Percentiles rank a stretch among this genome's conserved stretches.
These are phyloP conservation scores for Priocnemis perturbator DNA, from an alignment of 2,888 invertebrate genomes.

Conservation along the genomic window DNA sequence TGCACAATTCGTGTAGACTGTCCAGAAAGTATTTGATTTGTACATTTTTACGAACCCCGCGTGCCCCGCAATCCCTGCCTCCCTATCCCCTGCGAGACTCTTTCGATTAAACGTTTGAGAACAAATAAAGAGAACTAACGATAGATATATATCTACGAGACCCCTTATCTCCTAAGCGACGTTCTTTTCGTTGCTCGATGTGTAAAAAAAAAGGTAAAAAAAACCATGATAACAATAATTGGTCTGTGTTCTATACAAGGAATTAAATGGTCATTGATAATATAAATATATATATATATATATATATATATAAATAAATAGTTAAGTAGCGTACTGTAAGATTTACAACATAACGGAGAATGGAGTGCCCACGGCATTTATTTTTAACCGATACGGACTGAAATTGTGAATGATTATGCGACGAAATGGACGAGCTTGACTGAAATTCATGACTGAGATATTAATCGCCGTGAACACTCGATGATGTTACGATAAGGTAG, in stretches of 20 bases:
- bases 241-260: constrained; percentile 37
- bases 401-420: not conserved
- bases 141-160: constrained; percentile 12
- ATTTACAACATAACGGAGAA: not conserved
- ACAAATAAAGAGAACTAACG: constrained; percentile 4
- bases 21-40: not conserved
- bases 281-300: constrained; percentile 13
- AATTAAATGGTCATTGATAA: constrained; percentile 10
- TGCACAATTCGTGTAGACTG: too few species aligned
- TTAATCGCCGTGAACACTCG: constrained; percentile 25
- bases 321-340: constrained; percentile 12
- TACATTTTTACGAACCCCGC: not conserved
- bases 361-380: constrained; percentile 1
- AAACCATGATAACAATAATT: constrained; percentile 46
- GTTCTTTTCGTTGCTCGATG: constrained; percentile 14
- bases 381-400: not conserved
- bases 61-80: not conserved
- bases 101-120: not conserved
- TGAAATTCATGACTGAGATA: not conserved
- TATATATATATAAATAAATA: constrained; percentile 20
- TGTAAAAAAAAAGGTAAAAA: not conserved
- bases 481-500: constrained; percentile 22
- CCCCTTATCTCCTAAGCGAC: not conserved
- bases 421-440: not conserved
- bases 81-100: not conserved